Evolutionary conservation across 2,888 invertebrate species (phyloP).

Genomic region (Acleris sparsana): DNA sequence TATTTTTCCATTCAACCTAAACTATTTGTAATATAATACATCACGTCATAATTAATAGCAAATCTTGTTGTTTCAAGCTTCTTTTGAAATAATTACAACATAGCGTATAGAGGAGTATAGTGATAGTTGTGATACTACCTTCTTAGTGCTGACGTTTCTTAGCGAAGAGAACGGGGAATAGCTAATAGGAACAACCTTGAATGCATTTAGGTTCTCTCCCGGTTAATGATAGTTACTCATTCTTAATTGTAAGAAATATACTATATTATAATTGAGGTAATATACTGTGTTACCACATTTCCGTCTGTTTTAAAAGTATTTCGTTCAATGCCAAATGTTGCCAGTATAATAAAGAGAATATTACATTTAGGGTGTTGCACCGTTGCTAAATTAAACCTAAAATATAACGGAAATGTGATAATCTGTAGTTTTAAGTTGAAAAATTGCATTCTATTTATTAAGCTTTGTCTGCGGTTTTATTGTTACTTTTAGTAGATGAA

Average conservation of each 20-base stretch:
- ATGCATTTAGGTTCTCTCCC: slow-evolving; percentile 70
- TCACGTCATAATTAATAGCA: slow-evolving; percentile 18
- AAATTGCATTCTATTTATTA: slow-evolving; percentile 55
- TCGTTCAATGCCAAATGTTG: slow-evolving; percentile 56
- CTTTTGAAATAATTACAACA: slow-evolving; percentile 8
- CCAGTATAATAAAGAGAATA: slow-evolving; percentile 50
- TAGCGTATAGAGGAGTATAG: slow-evolving; percentile 39
- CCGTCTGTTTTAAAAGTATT: slow-evolving; percentile 48
- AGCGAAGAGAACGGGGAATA: slow-evolving; percentile 59
- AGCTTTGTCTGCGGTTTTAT: slow-evolving; percentile 51
- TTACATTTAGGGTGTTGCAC: slow-evolving; percentile 37
- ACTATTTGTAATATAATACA: slow-evolving; percentile 21
- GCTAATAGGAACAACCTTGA: slow-evolving; percentile 57
- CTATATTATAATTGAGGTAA: slow-evolving; percentile 53
- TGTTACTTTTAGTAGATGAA: slow-evolving; percentile 40
- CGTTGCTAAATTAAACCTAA: slow-evolving; percentile 33
- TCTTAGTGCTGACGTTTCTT: slow-evolving; percentile 56
- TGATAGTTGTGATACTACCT: slow-evolving; percentile 73
- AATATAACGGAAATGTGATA: slow-evolving; percentile 53
- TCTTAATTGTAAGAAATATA: slow-evolving; percentile 56
- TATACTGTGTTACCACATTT: slow-evolving; percentile 59
- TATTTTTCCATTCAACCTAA: slow-evolving; percentile 43
- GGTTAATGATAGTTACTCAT: slow-evolving; percentile 57
- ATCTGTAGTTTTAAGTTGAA: slow-evolving; percentile 58
- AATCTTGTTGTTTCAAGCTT: slow-evolving; percentile 22